Base-by-base conservation (phyloP, 2,797 vertebrate species). In the Synanceia verrucosa region DNA sequence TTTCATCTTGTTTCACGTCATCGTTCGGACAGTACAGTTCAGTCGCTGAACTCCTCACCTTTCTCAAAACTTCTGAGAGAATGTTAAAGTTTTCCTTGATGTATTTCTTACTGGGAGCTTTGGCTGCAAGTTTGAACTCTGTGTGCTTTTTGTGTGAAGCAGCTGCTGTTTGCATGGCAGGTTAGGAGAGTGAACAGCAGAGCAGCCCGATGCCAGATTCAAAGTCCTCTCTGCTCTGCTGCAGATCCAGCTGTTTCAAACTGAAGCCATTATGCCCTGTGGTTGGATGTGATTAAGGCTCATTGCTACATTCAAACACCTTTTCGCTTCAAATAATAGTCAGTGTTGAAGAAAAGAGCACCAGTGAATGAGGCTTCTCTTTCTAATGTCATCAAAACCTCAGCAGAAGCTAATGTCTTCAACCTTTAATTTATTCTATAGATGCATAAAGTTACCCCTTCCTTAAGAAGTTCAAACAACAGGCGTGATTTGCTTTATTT, bases 101-200 rank as follows among this genome's bases (percentile, higher is more conserved):
- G n/a, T 34, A 6, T 73, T 70, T 72, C 18, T 12, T 1, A 29
- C 16, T 36, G n/a, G 57, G 23, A 34, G 26, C 29, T 1, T 26
- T 16, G 1, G 37, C 39, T 69, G 51, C 46, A 21, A 1, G 26
- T 64, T 56, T 41, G 70, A 76, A 72, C 67, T 81, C 57, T 16
- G 6, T 72, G 60, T 85, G 47, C 36, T 56, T 62, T 82, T 78
- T 83, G 80, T 79, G 78, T 84, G 37, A 71, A 82, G 86, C 37
- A 60, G 70, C 63, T 84, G 70, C 74, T 81, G 90, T 91, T 88
- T 93, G 88, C 90, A 90, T 87, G 91, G 92, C 92, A 93, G 94
- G 83, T 86, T 58, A 77, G 82, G 88, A 70, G 74, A 92, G 90
- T 73, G 85, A 91, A 91, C 86, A 59, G 58, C 89, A 87, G 90